Evolutionary conservation across 2,888 invertebrate genomes (phyloP).

Genomic region (Brachypterus glaber): DNA sequence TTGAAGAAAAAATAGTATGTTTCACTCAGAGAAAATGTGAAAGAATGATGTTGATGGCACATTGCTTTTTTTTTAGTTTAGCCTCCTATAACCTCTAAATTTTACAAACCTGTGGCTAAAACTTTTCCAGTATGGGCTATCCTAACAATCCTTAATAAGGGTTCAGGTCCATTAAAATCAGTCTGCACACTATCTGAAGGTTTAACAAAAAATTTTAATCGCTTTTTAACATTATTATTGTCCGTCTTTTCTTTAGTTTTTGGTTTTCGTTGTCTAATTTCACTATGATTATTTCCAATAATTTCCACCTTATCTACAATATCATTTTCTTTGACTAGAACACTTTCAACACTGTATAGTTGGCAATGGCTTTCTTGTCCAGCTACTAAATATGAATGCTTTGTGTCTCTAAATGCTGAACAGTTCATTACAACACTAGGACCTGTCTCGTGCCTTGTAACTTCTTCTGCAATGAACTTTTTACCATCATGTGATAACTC

Average conservation of each 20-base stretch:
- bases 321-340: constrained; percentile 39
- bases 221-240: constrained; percentile 43
- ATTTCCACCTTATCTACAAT: constrained; percentile 46
- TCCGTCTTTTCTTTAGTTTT: constrained; percentile 48
- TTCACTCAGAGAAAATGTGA: too few species aligned
- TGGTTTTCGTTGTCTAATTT: constrained; percentile 47
- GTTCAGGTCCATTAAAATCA: constrained; percentile 68
- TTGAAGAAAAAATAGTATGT: too few species aligned
- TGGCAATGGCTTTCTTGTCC: constrained; percentile 90
- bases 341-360: constrained; percentile 59
- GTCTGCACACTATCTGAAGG: constrained; percentile 76
- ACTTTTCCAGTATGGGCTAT: constrained; percentile 61
- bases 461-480: constrained; percentile 77
- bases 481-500: constrained; percentile 79
- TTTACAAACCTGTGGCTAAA: constrained; percentile 81
- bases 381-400: constrained; percentile 71
- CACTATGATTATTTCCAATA: constrained; percentile 26
- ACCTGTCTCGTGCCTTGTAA: constrained; percentile 82
- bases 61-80: too few species aligned
- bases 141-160: constrained; percentile 74
- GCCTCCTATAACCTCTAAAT: too few species aligned
- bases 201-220: constrained; percentile 65
- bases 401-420: constrained; percentile 61
- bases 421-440: constrained; percentile 88
- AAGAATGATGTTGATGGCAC: too few species aligned